Percentiles rank a stretch among this genome's conserved stretches.
phyloP scores from a whole-genome alignment of 2,113 vertebrate species.

The Parus major region DNA sequence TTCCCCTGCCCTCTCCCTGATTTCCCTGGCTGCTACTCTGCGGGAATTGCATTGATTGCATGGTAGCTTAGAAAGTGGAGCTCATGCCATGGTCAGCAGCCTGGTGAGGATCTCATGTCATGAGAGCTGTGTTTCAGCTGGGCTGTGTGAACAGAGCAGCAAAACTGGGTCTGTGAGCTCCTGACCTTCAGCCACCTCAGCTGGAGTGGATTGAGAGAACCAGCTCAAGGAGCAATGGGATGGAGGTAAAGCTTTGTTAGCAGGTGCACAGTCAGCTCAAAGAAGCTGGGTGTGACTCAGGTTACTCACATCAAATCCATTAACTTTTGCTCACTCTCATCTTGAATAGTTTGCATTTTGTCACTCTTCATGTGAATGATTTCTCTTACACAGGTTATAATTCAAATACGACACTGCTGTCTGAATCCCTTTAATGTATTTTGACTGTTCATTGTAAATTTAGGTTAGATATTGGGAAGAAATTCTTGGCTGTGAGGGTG shows the following conservation, averaged over 20 bases:
- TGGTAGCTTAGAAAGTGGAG: neutral
- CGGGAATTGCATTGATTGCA: rapidly evolving
- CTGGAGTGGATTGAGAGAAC: neutral
- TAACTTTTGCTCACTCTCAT: neutral
- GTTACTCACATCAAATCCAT: neutral
- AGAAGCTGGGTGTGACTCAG: neutral
- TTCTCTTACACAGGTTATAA: neutral
- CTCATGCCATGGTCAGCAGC: neutral
- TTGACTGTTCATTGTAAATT: neutral
- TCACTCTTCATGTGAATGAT: neutral
- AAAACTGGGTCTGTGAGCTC: neutral
- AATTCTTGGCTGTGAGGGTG: neutral
- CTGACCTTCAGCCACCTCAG: neutral
- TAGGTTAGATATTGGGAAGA: neutral
- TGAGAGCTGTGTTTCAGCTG: neutral
- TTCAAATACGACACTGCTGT: neutral
- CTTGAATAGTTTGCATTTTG: neutral
- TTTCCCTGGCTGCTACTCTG: neutral
- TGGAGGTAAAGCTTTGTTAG: neutral
- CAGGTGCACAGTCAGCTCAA: rapidly evolving
- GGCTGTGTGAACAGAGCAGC: neutral
- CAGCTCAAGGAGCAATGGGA: neutral
- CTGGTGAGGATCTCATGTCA: neutral
- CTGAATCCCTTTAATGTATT: neutral
- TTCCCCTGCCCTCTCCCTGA: neutral